Evolutionary conservation across 2,113 vertebrate species (phyloP), one percentile per base, ranked within the genome.

Genomic region (Mixornis gularis): DNA sequence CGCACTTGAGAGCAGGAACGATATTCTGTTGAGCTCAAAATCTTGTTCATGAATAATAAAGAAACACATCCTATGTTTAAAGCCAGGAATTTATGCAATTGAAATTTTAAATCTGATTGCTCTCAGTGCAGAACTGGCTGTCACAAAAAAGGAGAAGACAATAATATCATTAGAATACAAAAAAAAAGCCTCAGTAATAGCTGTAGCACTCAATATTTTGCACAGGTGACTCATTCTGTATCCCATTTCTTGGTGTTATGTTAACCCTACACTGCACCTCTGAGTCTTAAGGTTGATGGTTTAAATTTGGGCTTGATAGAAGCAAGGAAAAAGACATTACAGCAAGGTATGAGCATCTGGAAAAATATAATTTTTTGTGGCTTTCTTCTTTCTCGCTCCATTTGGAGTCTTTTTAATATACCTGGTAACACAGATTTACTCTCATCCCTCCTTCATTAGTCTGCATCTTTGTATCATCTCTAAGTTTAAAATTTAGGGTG

Each of bases 321-420:
- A 64, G 30, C 1, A 2, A 16, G 26, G 19, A 14, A 29, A 43
- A 56, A 34, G 5, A 2, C 6, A 4, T 70, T 70, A 58, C 0
- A 0, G 40, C 12, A 43, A 64, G 9, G 20, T 52, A 7, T 7
- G 17, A 78, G 8, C 5, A 38, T 7, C 51, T n/a, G 36, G 15
- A 58, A 12, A 9, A 83, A 20, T 9, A 48, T 6, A 44, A 20
- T 13, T 51, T 29, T 36, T 59, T 0, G 4, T 55, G 7, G 3
- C 3, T 44, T 63, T 72, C 43, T 53, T 7, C 6, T 82, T 66
- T 19, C 11, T 41, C 19, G 34, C 24, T 65, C 18, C 12, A 27
- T 24, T 30, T 53, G 22, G 17, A 20, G 15, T 29, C 32, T 4
- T 34, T 83, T 60, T 43, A 43, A 51, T 36, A 68, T 1, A 6